Evolutionary conservation across 2,888 invertebrate genomes (phyloP), one percentile per base, ranked within the genome.

Genomic region (Hydrotaea cyrtoneurina): DNA sequence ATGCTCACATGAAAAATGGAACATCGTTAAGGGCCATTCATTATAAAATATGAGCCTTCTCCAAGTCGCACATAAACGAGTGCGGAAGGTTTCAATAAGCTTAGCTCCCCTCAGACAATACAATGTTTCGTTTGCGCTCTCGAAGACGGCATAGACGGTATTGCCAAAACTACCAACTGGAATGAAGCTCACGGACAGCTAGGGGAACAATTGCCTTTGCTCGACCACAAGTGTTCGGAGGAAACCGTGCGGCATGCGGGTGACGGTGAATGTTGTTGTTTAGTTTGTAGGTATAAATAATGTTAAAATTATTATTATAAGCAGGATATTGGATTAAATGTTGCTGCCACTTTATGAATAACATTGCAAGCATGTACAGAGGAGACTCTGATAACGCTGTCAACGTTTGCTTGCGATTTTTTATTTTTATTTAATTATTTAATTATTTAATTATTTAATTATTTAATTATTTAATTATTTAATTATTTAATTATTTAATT

Each of bases 11-110:
- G 92, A 91, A 90, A 92, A 90, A 91, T 91, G 91, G 88, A 90
- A 89, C 90, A 92, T 92, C 91, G 91, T 91, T 91, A 91, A 91
- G 91, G 89, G 91, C 92, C 91, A 91, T 92, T 92, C 91, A 92
- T 91, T 91, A 91, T 91, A 90, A 91, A 91, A 91, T 89, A 89
- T 88, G 87, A 87, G 87, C 75, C 73, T 78, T 80, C 39, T 39
- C 69, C 55, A 26, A 8, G 23, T 59, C 55, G 59, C 72, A 74
- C 57, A 62, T 59, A 17, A 80, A 31, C 15, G 31, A 36, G 78
- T 73, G 80, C 85, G 83, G 83, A 83, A 84, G 86, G 72, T 86
- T 88, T 86, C 88, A 88, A 88, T 88, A 89, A 88, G 87, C 87
- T 88, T 86, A 86, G 86, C 80, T 80, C 80, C 71, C 69, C 59